Base-by-base conservation (phyloP, 2,888 invertebrate genomes). In the Sepiola atlantica region DNA sequence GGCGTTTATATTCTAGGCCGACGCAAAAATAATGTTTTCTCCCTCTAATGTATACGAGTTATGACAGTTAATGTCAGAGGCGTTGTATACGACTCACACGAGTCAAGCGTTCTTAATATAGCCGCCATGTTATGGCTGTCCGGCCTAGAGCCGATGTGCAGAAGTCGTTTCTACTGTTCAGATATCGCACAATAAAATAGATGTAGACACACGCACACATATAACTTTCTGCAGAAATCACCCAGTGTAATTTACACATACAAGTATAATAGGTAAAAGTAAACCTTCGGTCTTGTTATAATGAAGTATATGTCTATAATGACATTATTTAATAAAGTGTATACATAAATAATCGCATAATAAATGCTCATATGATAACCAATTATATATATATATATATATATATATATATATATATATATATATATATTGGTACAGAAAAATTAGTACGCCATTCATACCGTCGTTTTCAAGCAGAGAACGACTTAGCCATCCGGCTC, bases 21-120 rank as follows among this genome's bases (percentile, higher is more conserved):
- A n/a, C n/a, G 77, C 77, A n/a, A 77, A 77, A 77, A 77, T 77
- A 77, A 77, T 77, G 77, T 77, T 77, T 45, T 77, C 77, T 77
- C 77, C 77, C 16, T 77, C 77, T 77, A 77, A 77, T 77, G 77
- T 77, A 77, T 77, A 77, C 77, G 77, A 77, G 77, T 77, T 77
- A 77, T 77, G 77, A 77, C 77, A 77, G 77, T 77, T 77, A 77
- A 77, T 77, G 77, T 77, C 77, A 77, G n/a, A 77, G 77, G 77
- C 77, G 77, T 77, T 77, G 77, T 77, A 77, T 77, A 77, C 77
- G 77, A 77, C 77, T 77, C n/a, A 77, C 77, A 77, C 77, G 77
- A 77, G 77, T 77, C 77, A 77, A 77, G n/a, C 77, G 77, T 77
- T 77, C 77, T 77, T 77, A 77, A 77, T 77, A 77, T 77, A 77